Evolutionary conservation across 1,140 invertebrate species (phyloP).

Genomic region (Bombus consobrinus): DNA sequence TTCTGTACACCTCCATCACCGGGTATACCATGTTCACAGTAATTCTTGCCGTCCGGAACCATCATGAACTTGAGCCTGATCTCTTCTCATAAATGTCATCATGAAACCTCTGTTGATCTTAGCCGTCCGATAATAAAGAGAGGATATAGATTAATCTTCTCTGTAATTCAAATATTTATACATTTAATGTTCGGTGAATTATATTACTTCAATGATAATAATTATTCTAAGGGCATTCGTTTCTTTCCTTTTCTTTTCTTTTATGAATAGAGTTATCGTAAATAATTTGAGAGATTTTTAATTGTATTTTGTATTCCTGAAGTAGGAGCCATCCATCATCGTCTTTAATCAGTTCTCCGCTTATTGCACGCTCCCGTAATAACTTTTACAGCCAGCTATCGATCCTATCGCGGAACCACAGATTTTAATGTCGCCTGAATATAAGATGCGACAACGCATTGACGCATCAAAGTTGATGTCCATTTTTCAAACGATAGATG

Average conservation of each 20-base stretch:
- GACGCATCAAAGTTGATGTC: neutral
- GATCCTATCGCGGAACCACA: neutral
- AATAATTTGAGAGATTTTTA: neutral
- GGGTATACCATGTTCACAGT: slow-evolving; percentile 55
- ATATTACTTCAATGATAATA: neutral
- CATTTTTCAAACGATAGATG: neutral
- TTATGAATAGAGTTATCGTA: neutral
- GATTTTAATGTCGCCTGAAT: neutral
- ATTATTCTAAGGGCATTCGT: neutral
- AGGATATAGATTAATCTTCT: neutral
- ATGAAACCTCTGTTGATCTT: neutral
- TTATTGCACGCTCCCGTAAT: neutral
- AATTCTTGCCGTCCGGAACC: slow-evolving; percentile 45
- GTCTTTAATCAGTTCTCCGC: slow-evolving; percentile 8
- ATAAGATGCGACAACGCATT: neutral
- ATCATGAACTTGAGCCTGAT: slow-evolving; percentile 59
- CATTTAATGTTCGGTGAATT: neutral
- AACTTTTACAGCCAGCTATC: slow-evolving; percentile 17
- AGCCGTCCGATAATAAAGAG: neutral
- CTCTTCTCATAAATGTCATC: slow-evolving; percentile 20
- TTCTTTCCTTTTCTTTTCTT: neutral
- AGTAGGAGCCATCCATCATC: neutral
- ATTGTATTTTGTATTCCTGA: neutral
- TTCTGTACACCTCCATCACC: slow-evolving; percentile 70
- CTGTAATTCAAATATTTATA: neutral